Evolutionary conservation across 1,140 invertebrate species (phyloP).

Genomic region (Chironomus tepperi): DNA sequence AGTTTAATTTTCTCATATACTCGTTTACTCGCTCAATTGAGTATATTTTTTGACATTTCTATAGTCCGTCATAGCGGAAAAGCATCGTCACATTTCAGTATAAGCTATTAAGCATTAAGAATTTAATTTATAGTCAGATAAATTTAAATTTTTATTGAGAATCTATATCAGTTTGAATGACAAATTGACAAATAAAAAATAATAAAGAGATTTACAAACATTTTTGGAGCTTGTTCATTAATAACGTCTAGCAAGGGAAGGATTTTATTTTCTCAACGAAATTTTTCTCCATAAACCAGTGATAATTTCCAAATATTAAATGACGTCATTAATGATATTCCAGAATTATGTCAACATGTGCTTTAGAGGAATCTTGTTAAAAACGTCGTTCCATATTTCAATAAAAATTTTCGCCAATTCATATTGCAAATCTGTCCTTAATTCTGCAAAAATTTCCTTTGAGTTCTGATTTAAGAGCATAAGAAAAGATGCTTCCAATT

Average conservation of each 20-base stretch:
- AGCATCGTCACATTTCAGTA: no score
- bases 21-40: neutral
- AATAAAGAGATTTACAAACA: neutral
- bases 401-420: constrained; percentile 71
- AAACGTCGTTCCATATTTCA: constrained; percentile 64
- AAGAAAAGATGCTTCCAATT: constrained; percentile 40
- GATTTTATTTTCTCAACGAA: neutral
- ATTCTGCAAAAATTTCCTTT: constrained; percentile 72
- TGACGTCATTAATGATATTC: neutral
- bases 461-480: constrained; percentile 72
- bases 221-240: neutral
- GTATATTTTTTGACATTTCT: no score
- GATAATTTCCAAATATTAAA: neutral
- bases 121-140: no score
- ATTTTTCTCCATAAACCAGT: neutral
- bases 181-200: no score
- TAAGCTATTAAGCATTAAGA: no score
- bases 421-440: constrained; percentile 64
- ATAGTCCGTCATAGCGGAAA: no score
- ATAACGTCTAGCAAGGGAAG: neutral
- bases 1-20: neutral
- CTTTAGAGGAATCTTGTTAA: constrained; percentile 64
- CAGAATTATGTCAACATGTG: constrained; percentile 52
- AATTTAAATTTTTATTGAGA: no score
- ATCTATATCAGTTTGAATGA: no score